Conservation (phyloP, 2,888 invertebrate species). For the Taphrorychus bicolor region DNA sequence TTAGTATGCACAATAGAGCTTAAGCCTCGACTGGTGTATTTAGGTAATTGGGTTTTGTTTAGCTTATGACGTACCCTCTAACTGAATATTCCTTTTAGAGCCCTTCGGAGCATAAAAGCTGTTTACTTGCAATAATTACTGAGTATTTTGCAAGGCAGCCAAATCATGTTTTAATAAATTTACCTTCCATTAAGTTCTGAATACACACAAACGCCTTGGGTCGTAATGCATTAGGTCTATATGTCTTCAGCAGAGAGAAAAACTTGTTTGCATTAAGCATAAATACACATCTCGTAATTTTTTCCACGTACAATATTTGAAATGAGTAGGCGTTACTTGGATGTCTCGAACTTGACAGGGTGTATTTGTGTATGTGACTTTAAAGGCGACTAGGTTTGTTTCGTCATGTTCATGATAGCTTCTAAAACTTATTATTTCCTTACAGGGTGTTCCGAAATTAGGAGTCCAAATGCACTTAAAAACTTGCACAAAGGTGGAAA, state of each 20-base stretch:
- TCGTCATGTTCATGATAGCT: not conserved
- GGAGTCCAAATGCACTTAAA: too few species aligned
- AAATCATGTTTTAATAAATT: not conserved
- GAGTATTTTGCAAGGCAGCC: not conserved
- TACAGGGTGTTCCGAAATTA: not conserved
- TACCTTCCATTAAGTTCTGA: not conserved
- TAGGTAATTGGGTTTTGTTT: conserved; percentile 2
- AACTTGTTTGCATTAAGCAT: conserved; percentile 25
- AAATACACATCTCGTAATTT: conserved; percentile 23
- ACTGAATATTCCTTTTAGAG: not conserved
- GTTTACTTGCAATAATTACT: not conserved
- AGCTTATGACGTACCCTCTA: not conserved
- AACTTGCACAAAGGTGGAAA: too few species aligned
- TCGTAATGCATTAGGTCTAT: conserved; percentile 13
- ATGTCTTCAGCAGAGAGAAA: conserved; percentile 9
- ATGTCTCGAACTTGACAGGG: conserved; percentile 26
- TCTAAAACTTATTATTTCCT: not conserved
- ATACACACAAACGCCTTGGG: not conserved
- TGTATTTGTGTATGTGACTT: not conserved
- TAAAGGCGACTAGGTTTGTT: not conserved
- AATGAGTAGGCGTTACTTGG: conserved; percentile 33
- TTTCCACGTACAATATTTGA: conserved; percentile 35
- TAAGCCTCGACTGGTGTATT: conserved; percentile 1
- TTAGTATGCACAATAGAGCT: conserved; percentile 10
- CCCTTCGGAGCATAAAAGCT: not conserved